Conservation (phyloP, 2,888 invertebrate genomes). For the Diplolepis rosae region DNA sequence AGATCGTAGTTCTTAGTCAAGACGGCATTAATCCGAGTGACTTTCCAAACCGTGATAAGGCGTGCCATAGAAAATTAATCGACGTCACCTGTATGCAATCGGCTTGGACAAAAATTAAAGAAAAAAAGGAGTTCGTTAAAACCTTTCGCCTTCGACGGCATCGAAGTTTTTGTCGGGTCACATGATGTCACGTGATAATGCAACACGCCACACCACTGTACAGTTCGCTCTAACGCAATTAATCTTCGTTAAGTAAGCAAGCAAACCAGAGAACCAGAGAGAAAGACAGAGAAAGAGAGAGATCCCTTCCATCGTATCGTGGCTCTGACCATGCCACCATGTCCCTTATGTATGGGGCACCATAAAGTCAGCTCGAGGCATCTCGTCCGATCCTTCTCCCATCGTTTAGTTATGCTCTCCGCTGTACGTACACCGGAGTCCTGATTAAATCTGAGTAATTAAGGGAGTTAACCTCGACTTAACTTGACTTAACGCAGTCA, state of each 20-base stretch:
- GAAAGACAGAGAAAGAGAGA: conserved; percentile 35
- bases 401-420: conserved; percentile 60
- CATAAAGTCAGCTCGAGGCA: conserved; percentile 46
- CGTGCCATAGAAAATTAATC: conserved; percentile 30
- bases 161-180: conserved; percentile 62
- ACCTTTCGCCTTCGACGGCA: conserved; percentile 54
- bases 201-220: conserved; percentile 56
- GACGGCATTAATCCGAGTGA: conserved; percentile 29
- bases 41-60: conserved; percentile 23
- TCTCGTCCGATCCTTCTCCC: conserved; percentile 38
- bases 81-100: conserved; percentile 29
- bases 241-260: conserved; percentile 72
- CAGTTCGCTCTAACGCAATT: conserved; percentile 71
- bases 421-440: conserved; percentile 56
- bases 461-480: conserved; percentile 73
- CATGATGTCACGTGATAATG: conserved; percentile 64
- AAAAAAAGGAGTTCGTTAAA: conserved; percentile 46
- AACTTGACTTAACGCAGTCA: conserved; percentile 73
- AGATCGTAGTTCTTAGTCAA: conserved; percentile 15
- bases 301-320: neutral
- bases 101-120: conserved; percentile 4
- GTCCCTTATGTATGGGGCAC: conserved; percentile 45
- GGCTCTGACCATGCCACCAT: conserved; percentile 45
- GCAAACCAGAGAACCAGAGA: conserved; percentile 37
- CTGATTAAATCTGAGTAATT: conserved; percentile 73